These are phyloP conservation scores for Myripristis murdjan DNA, from an alignment of 2,797 vertebrate species.

Conservation along the genomic window DNA sequence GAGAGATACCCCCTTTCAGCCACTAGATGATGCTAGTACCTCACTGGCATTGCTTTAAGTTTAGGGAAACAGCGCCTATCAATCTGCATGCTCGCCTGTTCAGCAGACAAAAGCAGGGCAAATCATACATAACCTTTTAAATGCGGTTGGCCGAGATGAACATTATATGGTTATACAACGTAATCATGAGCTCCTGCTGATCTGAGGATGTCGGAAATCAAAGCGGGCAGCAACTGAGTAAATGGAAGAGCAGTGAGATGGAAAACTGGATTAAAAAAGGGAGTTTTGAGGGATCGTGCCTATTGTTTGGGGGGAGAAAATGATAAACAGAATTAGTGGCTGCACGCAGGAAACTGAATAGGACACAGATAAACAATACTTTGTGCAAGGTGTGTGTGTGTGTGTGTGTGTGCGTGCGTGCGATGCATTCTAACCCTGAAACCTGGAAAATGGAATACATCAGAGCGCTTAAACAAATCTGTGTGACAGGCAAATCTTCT, in stretches of 20 bases:
- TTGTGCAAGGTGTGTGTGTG: slow-evolving; percentile 26
- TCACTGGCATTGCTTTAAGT: not conserved
- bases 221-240: slow-evolving; percentile 59
- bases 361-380: slow-evolving; percentile 62
- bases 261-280: slow-evolving; percentile 58
- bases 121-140: slow-evolving; percentile 74
- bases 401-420: not conserved
- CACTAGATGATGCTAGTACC: slow-evolving; percentile 74
- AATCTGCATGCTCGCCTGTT: slow-evolving; percentile 45
- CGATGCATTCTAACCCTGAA: slow-evolving; percentile 39
- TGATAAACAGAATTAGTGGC: slow-evolving; percentile 65
- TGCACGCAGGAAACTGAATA: slow-evolving; percentile 53
- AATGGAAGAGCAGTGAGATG: slow-evolving; percentile 63
- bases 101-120: slow-evolving; percentile 67
- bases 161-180: slow-evolving; percentile 67
- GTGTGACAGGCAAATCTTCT: slow-evolving; percentile 69
- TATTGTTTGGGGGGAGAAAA: slow-evolving; percentile 43
- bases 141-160: slow-evolving; percentile 66
- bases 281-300: slow-evolving; percentile 37
- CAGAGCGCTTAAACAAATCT: slow-evolving; percentile 68
- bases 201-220: slow-evolving; percentile 61
- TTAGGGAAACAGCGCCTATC: not conserved
- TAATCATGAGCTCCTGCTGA: slow-evolving; percentile 68
- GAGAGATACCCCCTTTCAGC: not conserved
- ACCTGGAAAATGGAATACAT: slow-evolving; percentile 60